Conservation (phyloP, 2,888 invertebrate species). For the Diplolepis rosae region DNA sequence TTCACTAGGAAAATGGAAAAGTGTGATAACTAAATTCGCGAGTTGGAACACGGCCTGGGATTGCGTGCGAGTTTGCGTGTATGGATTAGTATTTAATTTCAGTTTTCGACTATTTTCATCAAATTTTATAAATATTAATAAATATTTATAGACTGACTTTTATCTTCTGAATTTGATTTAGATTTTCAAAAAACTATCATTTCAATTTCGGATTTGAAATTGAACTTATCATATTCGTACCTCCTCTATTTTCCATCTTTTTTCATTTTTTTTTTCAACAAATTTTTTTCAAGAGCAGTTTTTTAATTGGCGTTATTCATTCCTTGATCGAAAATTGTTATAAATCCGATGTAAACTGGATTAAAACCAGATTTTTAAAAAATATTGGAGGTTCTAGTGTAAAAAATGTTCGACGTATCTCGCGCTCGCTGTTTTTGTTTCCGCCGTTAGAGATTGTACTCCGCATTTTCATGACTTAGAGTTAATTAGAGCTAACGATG, state of each 20-base stretch:
- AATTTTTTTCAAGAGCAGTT: neutral
- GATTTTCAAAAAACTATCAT: too few species aligned
- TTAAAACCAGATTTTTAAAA: too few species aligned
- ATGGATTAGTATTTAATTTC: constrained; percentile 16
- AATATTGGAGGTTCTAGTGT: neutral
- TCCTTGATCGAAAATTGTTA: neutral
- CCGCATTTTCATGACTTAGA: constrained; percentile 15
- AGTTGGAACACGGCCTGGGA: constrained; percentile 52
- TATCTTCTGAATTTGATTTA: neutral
- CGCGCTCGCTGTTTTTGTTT: neutral
- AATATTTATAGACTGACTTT: constrained; percentile 12
- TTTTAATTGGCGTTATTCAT: neutral
- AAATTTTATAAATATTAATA: constrained; percentile 17
- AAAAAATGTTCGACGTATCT: neutral
- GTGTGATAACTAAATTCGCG: constrained; percentile 35
- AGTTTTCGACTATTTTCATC: constrained; percentile 16
- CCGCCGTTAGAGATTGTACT: constrained; percentile 12
- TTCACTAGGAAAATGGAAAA: constrained; percentile 15
- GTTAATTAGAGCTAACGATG: constrained; percentile 13
- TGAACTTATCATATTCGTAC: neutral
- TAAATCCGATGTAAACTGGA: neutral
- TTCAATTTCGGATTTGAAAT: neutral
- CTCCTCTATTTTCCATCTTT: neutral
- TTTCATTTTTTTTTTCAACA: too few species aligned
- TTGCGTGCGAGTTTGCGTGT: constrained; percentile 19